phyloP scores from a whole-genome alignment of 1,140 invertebrate genomes.

The Saccostrea glomerata region DNA sequence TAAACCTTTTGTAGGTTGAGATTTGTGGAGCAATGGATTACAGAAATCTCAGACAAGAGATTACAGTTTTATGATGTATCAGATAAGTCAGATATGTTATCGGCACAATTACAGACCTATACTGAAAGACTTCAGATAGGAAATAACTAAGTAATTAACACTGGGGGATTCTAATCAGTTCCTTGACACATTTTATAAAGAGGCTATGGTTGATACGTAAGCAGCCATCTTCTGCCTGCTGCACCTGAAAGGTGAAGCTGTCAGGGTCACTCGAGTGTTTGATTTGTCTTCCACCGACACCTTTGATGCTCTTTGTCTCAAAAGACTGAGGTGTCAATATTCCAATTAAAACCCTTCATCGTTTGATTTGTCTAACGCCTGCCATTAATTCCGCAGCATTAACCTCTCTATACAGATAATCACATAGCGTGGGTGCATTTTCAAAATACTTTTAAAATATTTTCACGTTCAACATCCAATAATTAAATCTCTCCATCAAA shows the following conservation, averaged over 20 bases:
- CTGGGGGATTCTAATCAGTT: conserved; percentile 8
- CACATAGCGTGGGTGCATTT: neutral
- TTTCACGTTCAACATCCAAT: neutral
- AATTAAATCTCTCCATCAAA: neutral
- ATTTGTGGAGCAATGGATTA: neutral
- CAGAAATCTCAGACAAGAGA: neutral
- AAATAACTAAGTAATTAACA: neutral
- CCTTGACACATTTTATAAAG: conserved; percentile 9
- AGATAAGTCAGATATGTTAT: neutral
- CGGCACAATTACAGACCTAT: neutral
- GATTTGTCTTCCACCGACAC: neutral
- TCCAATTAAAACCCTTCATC: neutral
- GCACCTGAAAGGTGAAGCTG: neutral
- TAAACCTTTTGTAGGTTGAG: neutral
- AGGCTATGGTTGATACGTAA: neutral
- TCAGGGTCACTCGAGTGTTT: neutral
- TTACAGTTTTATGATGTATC: neutral
- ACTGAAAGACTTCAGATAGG: neutral
- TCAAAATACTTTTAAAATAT: neutral
- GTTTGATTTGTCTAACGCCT: neutral
- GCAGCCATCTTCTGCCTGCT: neutral
- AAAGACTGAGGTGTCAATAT: neutral
- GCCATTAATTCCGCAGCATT: neutral
- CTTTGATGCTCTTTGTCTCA: neutral
- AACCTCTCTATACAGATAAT: neutral